A percentile compares a stretch with the other conserved stretches of the same genome.
These are phyloP conservation scores for Cacoxenus indagator DNA, from an alignment of 2,888 invertebrate genomes.

Conservation along the genomic window DNA sequence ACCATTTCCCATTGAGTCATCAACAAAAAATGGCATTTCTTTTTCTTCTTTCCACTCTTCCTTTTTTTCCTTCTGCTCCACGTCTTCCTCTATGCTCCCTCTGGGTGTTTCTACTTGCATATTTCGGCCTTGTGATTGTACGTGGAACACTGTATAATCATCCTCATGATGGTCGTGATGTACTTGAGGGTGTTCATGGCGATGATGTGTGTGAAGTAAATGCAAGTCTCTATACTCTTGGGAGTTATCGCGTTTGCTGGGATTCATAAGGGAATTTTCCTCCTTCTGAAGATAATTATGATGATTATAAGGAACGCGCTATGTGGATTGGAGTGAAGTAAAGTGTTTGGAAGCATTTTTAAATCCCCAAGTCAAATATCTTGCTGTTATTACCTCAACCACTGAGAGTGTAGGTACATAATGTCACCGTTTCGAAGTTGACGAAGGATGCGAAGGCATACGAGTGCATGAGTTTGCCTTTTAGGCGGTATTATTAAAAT, in stretches of 20 bases:
- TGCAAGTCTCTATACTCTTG: constrained; percentile 28
- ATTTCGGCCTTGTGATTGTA: constrained; percentile 46
- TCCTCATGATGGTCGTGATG: constrained; percentile 30
- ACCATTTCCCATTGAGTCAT: constrained; percentile 35
- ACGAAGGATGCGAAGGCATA: background rate
- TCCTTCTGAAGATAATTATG: background rate
- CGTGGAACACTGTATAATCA: background rate
- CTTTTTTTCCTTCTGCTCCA: constrained; percentile 23
- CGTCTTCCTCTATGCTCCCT: constrained; percentile 9
- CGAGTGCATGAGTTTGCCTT: background rate
- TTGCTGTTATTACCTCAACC: constrained; percentile 7
- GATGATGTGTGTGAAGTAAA: constrained; percentile 26
- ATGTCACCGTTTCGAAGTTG: constrained; percentile 21
- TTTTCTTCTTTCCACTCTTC: constrained; percentile 26
- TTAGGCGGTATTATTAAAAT: background rate
- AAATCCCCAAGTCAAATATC: constrained; percentile 22
- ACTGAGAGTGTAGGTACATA: background rate
- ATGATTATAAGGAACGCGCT: constrained; percentile 35
- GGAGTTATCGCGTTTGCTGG: background rate
- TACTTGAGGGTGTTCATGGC: background rate
- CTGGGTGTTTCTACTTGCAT: constrained; percentile 12
- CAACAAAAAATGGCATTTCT: constrained; percentile 18
- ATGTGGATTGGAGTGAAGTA: constrained; percentile 15
- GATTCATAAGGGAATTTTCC: background rate
- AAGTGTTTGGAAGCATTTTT: constrained; percentile 6